Conservation (phyloP, 92 coral and sea anemone species). For the Hydrozoanthus gracilis region DNA sequence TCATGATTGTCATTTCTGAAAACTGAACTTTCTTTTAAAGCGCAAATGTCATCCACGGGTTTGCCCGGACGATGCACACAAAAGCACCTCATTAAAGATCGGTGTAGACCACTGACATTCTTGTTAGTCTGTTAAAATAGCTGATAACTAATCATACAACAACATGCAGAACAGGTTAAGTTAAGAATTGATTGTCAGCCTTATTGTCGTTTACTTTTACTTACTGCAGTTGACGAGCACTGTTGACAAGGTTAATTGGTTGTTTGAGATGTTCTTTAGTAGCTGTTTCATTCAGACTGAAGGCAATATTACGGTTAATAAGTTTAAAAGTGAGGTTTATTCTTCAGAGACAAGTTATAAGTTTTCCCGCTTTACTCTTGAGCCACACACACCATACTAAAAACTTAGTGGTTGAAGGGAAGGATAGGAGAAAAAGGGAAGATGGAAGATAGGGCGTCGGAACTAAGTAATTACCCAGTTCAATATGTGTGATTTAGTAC, state of each 20-base stretch:
- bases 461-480: too few relatives aligned
- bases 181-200: not conserved
- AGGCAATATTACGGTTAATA: conserved; percentile 40
- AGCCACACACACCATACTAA: not conserved
- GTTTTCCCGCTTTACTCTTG: not conserved
- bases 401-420: not conserved
- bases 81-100: not conserved
- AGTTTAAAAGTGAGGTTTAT: not conserved
- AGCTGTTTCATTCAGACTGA: conserved; percentile 42
- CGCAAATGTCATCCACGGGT: too few relatives aligned
- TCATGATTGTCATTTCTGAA: too few relatives aligned
- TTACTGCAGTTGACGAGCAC: conserved; percentile 42
- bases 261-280: conserved; percentile 30
- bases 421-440: too few relatives aligned
- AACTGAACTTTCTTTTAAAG: too few relatives aligned
- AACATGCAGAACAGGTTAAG: not conserved
- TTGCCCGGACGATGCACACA: not conserved
- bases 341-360: not conserved
- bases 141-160: not conserved
- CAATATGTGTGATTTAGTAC: too few relatives aligned
- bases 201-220: not conserved
- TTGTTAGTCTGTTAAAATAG: not conserved
- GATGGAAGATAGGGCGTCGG: not conserved
- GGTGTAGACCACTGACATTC: not conserved
- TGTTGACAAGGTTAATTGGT: conserved; percentile 31